phyloP scores from a whole-genome alignment of 2,888 invertebrate species.

The Zaprionus lineosus region DNA sequence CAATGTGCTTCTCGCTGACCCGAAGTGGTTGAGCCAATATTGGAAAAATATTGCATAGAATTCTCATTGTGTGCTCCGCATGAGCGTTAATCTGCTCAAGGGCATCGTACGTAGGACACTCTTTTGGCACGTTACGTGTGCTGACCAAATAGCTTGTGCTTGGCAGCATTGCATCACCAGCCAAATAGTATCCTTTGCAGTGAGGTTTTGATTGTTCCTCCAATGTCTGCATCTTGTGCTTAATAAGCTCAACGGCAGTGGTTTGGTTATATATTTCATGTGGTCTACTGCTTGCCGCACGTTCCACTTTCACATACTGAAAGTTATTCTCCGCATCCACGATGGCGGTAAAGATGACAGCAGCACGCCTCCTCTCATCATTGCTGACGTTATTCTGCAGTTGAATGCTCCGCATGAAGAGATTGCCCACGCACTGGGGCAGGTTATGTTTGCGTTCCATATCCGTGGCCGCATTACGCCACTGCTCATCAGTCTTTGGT shows the following conservation, averaged over 20 bases:
- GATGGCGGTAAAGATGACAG: conserved; percentile 79
- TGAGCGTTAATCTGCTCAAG: conserved; percentile 71
- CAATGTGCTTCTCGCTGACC: conserved; percentile 78
- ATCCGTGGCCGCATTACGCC: conserved; percentile 76
- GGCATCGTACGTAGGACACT: conserved; percentile 50
- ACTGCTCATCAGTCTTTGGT: conserved; percentile 82
- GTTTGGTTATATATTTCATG: conserved; percentile 79
- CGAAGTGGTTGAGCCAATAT: conserved; percentile 79
- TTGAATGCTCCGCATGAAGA: conserved; percentile 80
- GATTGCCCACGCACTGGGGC: conserved; percentile 79
- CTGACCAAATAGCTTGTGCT: conserved; percentile 77
- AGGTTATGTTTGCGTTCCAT: conserved; percentile 77
- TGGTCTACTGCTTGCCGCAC: conserved; percentile 64
- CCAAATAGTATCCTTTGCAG: conserved; percentile 68
- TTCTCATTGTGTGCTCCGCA: conserved; percentile 75
- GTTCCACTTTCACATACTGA: conserved; percentile 78
- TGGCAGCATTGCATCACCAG: conserved; percentile 75
- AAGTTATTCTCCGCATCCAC: conserved; percentile 80
- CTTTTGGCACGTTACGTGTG: conserved; percentile 61
- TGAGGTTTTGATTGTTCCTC: conserved; percentile 42
- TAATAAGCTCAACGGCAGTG: conserved; percentile 74
- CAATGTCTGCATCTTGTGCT: conserved; percentile 60
- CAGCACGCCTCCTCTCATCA: conserved; percentile 70
- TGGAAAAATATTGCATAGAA: conserved; percentile 80
- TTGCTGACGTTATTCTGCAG: conserved; percentile 71